A percentile compares a stretch with the other conserved stretches of the same genome.
phyloP scores from a whole-genome alignment of 2,113 vertebrate species.

The Pseudonaja textilis region DNA sequence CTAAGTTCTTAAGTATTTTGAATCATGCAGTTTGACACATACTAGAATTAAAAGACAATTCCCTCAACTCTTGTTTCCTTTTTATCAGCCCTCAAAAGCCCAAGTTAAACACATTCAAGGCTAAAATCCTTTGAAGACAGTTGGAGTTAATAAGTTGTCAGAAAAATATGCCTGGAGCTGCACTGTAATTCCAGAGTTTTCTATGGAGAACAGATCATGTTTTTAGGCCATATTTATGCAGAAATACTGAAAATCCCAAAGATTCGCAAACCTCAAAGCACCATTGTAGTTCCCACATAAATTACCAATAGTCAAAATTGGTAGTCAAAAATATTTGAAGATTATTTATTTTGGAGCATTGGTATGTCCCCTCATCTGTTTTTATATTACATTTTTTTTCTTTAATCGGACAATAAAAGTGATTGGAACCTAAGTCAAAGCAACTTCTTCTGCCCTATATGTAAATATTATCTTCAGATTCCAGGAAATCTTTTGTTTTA shows the following conservation, averaged over 20 bases:
- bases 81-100: not conserved
- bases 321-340: not conserved
- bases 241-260: not conserved
- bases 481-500: not conserved
- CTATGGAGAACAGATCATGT: not conserved
- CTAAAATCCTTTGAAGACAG: not conserved
- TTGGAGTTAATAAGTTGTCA: not conserved
- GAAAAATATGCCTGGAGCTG: not conserved
- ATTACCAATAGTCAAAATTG: not conserved
- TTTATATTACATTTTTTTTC: not conserved
- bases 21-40: not conserved
- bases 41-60: not conserved
- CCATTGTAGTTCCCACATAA: not conserved
- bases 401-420: not conserved
- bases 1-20: not conserved
- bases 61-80: not conserved
- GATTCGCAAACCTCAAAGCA: not conserved
- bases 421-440: not conserved
- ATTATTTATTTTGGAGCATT: not conserved
- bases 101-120: not conserved
- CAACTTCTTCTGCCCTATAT: not conserved
- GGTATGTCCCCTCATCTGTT: not conserved
- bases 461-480: not conserved
- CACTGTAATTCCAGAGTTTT: not conserved
- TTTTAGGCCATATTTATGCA: not conserved